A percentile compares a stretch with the other conserved stretches of the same genome.
Evolutionary conservation across 2,888 invertebrate genomes (phyloP).

Genomic region (Orthonevra nobilis): DNA sequence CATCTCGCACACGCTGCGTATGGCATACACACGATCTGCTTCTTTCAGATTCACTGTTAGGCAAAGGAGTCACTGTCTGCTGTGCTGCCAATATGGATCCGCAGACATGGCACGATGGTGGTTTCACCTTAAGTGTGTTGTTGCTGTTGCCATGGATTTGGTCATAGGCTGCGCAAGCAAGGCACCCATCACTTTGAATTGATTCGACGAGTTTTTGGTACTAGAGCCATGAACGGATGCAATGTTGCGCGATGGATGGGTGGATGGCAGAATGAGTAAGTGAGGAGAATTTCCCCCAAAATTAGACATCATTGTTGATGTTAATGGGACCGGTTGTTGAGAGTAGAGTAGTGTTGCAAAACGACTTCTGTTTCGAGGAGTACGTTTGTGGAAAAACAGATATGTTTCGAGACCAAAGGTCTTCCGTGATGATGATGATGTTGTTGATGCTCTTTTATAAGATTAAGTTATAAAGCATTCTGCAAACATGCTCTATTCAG

Average conservation of each 20-base stretch:
- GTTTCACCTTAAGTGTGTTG: conserved; percentile 33
- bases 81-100: neutral
- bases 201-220: conserved; percentile 50
- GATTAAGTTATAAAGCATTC: no score
- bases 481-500: no score
- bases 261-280: conserved; percentile 40
- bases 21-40: conserved; percentile 28
- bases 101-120: conserved; percentile 8
- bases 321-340: conserved; percentile 56
- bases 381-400: neutral
- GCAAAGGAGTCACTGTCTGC: no score
- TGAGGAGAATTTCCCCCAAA: conserved; percentile 59
- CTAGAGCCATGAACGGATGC: conserved; percentile 25
- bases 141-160: conserved; percentile 46
- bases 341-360: conserved; percentile 15
- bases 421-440: conserved; percentile 5
- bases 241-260: conserved; percentile 45
- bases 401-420: conserved; percentile 40
- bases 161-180: conserved; percentile 40
- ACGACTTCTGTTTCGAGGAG: conserved; percentile 14
- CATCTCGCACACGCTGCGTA: conserved; percentile 32
- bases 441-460: no score
- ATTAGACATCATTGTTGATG: conserved; percentile 61
- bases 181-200: conserved; percentile 50
- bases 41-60: conserved; percentile 22